Conservation (phyloP, 2,113 vertebrate genomes). For the chimpanzee (Pan troglodytes) region NHGRI_mPanTro3-v2.1_pri NC_086016.1:32352501-32353000, state of each 20-base stretch:
- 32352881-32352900: not conserved
- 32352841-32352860: not conserved
- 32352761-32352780: not conserved
- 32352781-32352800: not conserved
- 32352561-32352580: not conserved
- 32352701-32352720: not conserved
- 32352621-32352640: too few relatives aligned
- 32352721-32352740: not conserved
- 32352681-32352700: not conserved
- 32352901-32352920: not conserved
- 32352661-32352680: too few relatives aligned
- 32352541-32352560: rapidly evolving
- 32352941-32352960: not conserved
- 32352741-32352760: not conserved
- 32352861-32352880: not conserved
- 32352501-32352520: not conserved
- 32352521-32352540: not conserved
- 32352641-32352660: not conserved
- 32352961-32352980: not conserved
- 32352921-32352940: not conserved
- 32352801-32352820: not conserved
- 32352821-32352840: not conserved
- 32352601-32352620: not conserved
- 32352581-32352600: not conserved
- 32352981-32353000: not conserved